Percentiles rank a stretch among this genome's conserved stretches.
phyloP scores from a whole-genome alignment of 2,888 invertebrate genomes.

The Gnatocerus cornutus region DNA sequence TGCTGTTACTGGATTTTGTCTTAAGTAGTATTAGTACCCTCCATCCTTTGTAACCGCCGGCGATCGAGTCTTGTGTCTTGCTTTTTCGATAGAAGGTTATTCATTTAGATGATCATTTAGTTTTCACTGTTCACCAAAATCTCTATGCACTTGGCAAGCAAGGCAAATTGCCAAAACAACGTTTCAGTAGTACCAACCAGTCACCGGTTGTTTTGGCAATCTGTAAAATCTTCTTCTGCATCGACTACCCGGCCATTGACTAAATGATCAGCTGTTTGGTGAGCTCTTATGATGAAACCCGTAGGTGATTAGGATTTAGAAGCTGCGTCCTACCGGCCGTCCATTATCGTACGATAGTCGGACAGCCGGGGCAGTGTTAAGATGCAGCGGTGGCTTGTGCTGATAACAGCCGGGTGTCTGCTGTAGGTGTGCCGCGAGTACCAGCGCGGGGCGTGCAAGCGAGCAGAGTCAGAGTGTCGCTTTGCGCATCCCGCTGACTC shows the following conservation, averaged over 20 bases:
- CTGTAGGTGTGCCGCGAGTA: conserved; percentile 98
- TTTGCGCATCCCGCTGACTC: conserved; percentile 99
- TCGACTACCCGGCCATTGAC: conserved; percentile 15
- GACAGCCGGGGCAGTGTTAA: conserved; percentile 53
- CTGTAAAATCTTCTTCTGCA: conserved; percentile 15
- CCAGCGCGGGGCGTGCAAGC: conserved; percentile 98
- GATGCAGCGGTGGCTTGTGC: conserved; percentile 68
- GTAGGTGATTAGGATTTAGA: conserved; percentile 52
- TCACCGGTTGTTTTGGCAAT: conserved; percentile 6
- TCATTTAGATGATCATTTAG: conserved; percentile 63
- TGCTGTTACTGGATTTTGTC: conserved; percentile 57
- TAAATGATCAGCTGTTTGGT: conserved; percentile 57
- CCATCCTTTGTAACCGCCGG: conserved; percentile 57
- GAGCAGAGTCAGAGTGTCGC: conserved; percentile 98
- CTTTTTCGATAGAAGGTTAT: conserved; percentile 68
- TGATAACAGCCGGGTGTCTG: conserved; percentile 69
- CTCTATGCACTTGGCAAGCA: conserved; percentile 13
- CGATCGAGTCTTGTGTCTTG: conserved; percentile 61
- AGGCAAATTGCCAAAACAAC: conserved; percentile 1
- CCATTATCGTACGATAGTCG: conserved; percentile 17
- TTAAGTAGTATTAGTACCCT: conserved; percentile 62
- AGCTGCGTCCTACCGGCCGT: conserved; percentile 52
- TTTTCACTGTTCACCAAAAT: conserved; percentile 43
- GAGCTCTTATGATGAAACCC: conserved; percentile 54
- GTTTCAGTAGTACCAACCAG: not conserved